Percentiles rank a stretch among this genome's conserved stretches.
phyloP scores from a whole-genome alignment of 2,113 vertebrate species.

The Hassar affinis region DNA sequence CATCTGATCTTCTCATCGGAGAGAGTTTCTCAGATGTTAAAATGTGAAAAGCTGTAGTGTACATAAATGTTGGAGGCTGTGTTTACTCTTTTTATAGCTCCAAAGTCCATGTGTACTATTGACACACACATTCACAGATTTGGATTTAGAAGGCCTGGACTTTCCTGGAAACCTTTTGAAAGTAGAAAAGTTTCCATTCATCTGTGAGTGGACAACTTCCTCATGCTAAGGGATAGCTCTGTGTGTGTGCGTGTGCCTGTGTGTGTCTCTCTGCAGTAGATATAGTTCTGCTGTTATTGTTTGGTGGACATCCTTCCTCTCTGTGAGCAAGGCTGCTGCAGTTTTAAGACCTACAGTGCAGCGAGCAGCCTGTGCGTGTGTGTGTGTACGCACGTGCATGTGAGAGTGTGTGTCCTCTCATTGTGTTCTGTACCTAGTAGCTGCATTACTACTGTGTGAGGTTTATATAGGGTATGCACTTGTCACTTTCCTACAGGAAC shows the following conservation, averaged over 20 bases:
- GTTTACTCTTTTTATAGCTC: background rate
- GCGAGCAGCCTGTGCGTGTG: background rate
- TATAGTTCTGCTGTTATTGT: conserved; percentile 41
- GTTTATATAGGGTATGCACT: no score
- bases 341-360: background rate
- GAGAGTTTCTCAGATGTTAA: background rate
- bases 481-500: no score
- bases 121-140: conserved; percentile 19
- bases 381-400: no score
- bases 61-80: background rate
- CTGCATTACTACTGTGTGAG: background rate
- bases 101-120: background rate
- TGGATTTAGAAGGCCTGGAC: conserved; percentile 29
- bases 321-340: conserved; percentile 8
- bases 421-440: background rate
- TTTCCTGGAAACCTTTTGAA: conserved; percentile 49
- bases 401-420: no score
- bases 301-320: conserved; percentile 44
- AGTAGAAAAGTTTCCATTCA: conserved; percentile 49
- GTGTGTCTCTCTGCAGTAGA: conserved; percentile 7
- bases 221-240: background rate
- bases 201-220: conserved; percentile 27
- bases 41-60: background rate
- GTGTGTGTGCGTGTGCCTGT: background rate
- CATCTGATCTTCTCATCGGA: background rate